Conservation (phyloP, 2,888 invertebrate genomes). For the Chaetogeoica ovagalla region DNA sequence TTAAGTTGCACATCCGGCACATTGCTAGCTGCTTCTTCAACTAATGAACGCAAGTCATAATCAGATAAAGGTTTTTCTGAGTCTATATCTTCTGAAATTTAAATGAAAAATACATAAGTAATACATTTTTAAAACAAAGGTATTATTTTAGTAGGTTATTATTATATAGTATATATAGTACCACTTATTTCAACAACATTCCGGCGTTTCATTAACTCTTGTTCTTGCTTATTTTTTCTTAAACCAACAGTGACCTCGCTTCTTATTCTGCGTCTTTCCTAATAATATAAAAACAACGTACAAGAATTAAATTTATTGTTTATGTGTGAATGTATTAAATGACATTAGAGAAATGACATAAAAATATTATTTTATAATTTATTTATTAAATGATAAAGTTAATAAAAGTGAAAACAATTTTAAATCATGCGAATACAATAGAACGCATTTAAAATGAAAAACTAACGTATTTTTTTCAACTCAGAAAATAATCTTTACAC, state of each 20-base stretch:
- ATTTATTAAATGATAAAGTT: too few species aligned
- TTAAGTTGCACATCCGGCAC: constrained; percentile 80
- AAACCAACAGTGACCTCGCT: constrained; percentile 96
- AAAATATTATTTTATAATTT: too few species aligned
- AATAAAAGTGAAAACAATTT: too few species aligned
- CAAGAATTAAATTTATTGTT: too few species aligned
- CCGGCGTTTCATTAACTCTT: constrained; percentile 91
- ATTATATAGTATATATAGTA: constrained; percentile 54
- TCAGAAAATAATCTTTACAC: too few species aligned
- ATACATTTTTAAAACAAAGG: background rate
- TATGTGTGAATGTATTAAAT: too few species aligned
- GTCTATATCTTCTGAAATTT: constrained; percentile 57
- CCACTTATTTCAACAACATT: constrained; percentile 85
- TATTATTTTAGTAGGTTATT: background rate
- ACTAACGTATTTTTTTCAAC: too few species aligned
- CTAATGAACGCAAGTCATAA: constrained; percentile 79
- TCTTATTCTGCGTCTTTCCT: constrained; percentile 96
- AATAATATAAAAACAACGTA: constrained; percentile 48
- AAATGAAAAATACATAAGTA: constrained; percentile 1
- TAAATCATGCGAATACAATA: too few species aligned
- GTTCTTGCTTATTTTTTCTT: constrained; percentile 97
- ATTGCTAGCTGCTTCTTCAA: constrained; percentile 81
- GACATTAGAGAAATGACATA: too few species aligned
- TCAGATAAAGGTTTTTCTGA: constrained; percentile 59
- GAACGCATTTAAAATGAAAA: too few species aligned